These are phyloP conservation scores for Galagoides demidoff DNA, from an alignment of 2,797 vertebrate species.

Conservation along the genomic window DNA sequence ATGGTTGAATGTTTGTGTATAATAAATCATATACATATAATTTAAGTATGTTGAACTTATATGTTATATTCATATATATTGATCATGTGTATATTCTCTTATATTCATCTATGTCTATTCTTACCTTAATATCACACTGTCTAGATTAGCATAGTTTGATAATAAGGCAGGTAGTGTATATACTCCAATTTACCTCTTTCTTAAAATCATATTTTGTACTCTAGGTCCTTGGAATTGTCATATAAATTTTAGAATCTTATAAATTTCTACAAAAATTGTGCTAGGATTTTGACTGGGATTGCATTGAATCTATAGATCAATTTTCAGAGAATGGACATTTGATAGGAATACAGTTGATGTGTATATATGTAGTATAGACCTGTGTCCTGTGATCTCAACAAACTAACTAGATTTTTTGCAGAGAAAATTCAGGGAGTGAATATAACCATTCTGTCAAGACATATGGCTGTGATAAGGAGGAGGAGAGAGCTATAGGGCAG, in stretches of 20 bases:
- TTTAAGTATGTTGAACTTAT: background rate
- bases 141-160: slow-evolving; percentile 23
- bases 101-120: background rate
- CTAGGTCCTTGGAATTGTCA: background rate
- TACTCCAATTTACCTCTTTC: background rate
- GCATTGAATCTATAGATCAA: background rate
- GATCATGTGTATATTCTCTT: background rate
- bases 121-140: slow-evolving; percentile 4
- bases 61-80: background rate
- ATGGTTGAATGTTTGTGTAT: too few relatives aligned
- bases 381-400: background rate
- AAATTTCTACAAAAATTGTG: background rate
- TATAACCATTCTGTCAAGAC: slow-evolving; percentile 19
- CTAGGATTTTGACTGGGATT: background rate
- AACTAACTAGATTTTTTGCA: background rate
- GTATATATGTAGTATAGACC: background rate
- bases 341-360: slow-evolving; percentile 44
- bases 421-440: slow-evolving; percentile 26
- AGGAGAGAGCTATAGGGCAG: background rate
- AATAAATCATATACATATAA: background rate
- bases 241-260: slow-evolving; percentile 31
- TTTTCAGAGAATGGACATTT: background rate
- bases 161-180: background rate
- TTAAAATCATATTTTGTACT: background rate
- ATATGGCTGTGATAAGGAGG: background rate